Conservation (phyloP, 2,113 vertebrate genomes). For the Pelusios castaneus region DNA sequence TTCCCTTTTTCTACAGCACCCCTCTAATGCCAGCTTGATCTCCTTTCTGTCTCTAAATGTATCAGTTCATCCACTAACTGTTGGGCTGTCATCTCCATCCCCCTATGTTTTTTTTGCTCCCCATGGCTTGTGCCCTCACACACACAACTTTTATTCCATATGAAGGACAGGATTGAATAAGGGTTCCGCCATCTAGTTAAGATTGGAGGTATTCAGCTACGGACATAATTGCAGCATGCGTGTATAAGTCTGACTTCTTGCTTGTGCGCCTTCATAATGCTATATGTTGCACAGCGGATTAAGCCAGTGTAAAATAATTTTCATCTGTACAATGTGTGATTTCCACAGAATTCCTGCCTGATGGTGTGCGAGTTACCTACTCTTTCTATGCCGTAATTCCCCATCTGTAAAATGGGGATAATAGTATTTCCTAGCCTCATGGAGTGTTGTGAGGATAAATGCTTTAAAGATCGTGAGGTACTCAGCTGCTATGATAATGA, state of each 20-base stretch:
- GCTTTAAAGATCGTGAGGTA: not conserved
- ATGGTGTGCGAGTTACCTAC: not conserved
- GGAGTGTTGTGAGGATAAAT: not conserved
- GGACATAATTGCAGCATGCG: constrained; percentile 1
- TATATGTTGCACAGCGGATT: not conserved
- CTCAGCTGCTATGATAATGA: not conserved
- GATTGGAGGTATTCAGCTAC: not conserved
- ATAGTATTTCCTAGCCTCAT: not conserved
- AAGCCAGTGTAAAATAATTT: not conserved
- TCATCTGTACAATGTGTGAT: not conserved
- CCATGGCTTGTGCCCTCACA: constrained; percentile 30
- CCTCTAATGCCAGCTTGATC: constrained; percentile 24
- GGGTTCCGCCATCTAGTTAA: not conserved
- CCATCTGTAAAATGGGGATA: not conserved
- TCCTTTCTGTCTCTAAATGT: constrained; percentile 37
- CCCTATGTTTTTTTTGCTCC: constrained; percentile 37
- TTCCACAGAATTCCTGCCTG: not conserved
- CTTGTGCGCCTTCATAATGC: constrained; percentile 7
- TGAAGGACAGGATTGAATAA: constrained; percentile 23
- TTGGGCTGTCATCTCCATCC: not conserved
- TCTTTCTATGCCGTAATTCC: not conserved
- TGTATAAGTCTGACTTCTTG: constrained; percentile 33
- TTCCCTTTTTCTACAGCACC: constrained; percentile 11
- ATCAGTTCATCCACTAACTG: constrained; percentile 6
- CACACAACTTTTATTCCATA: constrained; percentile 21